phyloP scores from a whole-genome alignment of 1,140 invertebrate species.

The Hycleus cichorii region DNA sequence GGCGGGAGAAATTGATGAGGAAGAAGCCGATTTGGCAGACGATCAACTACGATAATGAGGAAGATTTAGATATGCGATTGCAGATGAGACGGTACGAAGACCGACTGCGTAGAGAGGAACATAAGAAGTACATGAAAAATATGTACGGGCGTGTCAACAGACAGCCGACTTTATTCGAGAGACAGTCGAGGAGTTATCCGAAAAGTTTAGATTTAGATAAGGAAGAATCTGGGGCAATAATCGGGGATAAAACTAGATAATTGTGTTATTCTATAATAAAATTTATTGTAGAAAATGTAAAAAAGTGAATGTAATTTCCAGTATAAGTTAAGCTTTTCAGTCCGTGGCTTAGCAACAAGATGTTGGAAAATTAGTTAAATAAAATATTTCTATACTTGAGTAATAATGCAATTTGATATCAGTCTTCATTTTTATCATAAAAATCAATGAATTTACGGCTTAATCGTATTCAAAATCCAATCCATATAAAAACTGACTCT shows the following conservation, averaged over 20 bases:
- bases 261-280: neutral
- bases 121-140: constrained; percentile 59
- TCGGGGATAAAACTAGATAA: too few species aligned
- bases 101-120: constrained; percentile 55
- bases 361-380: too few species aligned
- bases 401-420: constrained; percentile 1
- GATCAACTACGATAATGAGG: constrained; percentile 57
- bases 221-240: too few species aligned
- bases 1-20: constrained; percentile 52
- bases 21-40: constrained; percentile 62
- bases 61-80: constrained; percentile 57
- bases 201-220: too few species aligned
- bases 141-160: constrained; percentile 61
- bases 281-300: too few species aligned
- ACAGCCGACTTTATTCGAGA: constrained; percentile 62
- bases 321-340: too few species aligned
- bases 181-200: constrained; percentile 45
- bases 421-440: neutral
- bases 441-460: too few species aligned
- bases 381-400: neutral
- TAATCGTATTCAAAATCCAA: constrained; percentile 48
- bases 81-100: constrained; percentile 59
- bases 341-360: too few species aligned
- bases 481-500: constrained; percentile 52
- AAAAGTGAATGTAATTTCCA: too few species aligned